Evolutionary conservation across 1,140 invertebrate genomes (phyloP).

Genomic region (Ctenoplectra terminalis): DNA sequence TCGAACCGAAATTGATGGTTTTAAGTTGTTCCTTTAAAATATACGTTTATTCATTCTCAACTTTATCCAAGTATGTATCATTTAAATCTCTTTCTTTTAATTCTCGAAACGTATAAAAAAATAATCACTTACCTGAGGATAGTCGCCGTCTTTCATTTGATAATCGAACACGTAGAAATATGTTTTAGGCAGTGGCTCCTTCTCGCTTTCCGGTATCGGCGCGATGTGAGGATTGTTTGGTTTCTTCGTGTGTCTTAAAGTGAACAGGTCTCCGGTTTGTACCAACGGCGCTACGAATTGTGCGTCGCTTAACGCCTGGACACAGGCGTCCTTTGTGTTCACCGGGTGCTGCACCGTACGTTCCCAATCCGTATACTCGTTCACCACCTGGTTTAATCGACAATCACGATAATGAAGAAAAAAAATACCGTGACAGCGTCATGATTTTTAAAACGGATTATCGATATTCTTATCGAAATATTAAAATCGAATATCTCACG

Average conservation of each 20-base stretch:
- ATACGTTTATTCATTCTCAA: too few relatives aligned
- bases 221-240: conserved; percentile 73
- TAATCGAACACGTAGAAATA: conserved; percentile 98
- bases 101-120: too few relatives aligned
- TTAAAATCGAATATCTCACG: not conserved
- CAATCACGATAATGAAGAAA: not conserved
- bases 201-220: conserved; percentile 78
- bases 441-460: too few relatives aligned
- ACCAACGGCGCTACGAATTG: conserved; percentile 94
- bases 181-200: conserved; percentile 85
- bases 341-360: conserved; percentile 95
- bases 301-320: conserved; percentile 96
- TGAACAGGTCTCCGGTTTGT: conserved; percentile 91
- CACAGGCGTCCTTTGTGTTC: conserved; percentile 95
- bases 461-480: too few relatives aligned
- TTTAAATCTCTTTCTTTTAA: too few relatives aligned
- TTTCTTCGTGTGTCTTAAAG: conserved; percentile 81
- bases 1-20: not conserved
- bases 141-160: conserved; percentile 95
- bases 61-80: too few relatives aligned
- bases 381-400: conserved; percentile 86
- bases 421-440: not conserved
- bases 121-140: conserved; percentile 89
- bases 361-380: conserved; percentile 99
- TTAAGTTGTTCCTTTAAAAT: too few relatives aligned